phyloP scores from a whole-genome alignment of 2,888 invertebrate genomes.

The Chymomyza procnemis region DNA sequence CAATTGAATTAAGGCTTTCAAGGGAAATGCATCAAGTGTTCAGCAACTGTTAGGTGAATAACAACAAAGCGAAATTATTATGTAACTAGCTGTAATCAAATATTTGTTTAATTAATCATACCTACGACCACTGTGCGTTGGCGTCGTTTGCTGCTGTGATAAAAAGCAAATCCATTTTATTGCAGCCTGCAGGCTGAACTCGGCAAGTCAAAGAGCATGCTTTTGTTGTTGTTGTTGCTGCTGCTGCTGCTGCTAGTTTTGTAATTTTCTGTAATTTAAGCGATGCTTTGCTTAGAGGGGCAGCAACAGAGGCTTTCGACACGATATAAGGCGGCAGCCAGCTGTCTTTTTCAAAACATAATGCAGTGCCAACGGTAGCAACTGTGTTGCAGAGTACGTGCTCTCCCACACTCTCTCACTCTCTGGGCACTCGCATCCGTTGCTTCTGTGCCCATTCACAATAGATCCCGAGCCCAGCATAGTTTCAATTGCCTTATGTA shows the following conservation, averaged over 20 bases:
- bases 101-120: too few relatives aligned
- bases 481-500: constrained; percentile 53
- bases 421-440: not conserved
- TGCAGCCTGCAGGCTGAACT: constrained; percentile 37
- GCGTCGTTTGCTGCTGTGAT: constrained; percentile 13
- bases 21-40: too few relatives aligned
- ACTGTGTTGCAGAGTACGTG: constrained; percentile 19
- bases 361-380: constrained; percentile 10
- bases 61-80: not conserved
- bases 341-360: constrained; percentile 32
- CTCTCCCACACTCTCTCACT: constrained; percentile 14
- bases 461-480: constrained; percentile 51
- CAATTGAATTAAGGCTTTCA: too few relatives aligned
- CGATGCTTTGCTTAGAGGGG: constrained; percentile 5
- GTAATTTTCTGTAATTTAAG: constrained; percentile 66
- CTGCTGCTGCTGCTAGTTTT: constrained; percentile 29
- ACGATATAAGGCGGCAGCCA: constrained; percentile 46
- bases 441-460: constrained; percentile 56
- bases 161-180: constrained; percentile 46
- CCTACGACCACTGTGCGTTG: not conserved
- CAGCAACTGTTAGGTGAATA: too few relatives aligned
- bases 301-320: constrained; percentile 30
- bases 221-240: constrained; percentile 28
- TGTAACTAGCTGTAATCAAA: too few relatives aligned
- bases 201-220: constrained; percentile 62